phyloP scores from a whole-genome alignment of 2,797 vertebrate genomes.

The Sebastes iracundus region DNA sequence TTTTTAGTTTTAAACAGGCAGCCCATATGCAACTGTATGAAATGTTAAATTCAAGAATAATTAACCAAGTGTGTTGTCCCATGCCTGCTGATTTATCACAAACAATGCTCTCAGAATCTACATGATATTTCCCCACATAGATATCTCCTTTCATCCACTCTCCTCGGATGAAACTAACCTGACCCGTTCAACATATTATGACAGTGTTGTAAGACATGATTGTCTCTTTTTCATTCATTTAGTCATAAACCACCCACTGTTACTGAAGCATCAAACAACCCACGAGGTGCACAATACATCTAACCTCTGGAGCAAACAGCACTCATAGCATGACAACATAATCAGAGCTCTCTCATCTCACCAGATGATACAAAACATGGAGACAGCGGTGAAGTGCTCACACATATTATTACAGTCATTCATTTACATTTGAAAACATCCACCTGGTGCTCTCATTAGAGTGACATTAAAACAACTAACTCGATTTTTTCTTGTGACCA shows the following conservation, averaged over 20 bases:
- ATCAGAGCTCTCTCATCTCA: conserved; percentile 16
- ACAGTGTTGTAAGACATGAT: not conserved
- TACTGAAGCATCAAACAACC: not conserved
- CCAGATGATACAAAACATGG: not conserved
- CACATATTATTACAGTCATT: not conserved
- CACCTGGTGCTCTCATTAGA: not conserved
- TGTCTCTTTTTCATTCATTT: not conserved
- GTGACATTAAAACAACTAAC: not conserved
- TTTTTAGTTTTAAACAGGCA: not conserved
- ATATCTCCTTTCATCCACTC: not conserved
- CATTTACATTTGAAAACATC: conserved; percentile 2
- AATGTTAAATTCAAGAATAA: too few relatives aligned
- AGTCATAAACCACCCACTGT: not conserved
- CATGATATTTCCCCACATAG: not conserved
- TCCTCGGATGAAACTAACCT: not conserved
- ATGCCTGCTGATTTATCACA: not conserved
- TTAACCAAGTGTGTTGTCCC: not conserved
- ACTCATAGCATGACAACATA: conserved; percentile 7
- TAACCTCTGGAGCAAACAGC: not conserved
- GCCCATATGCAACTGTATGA: too few relatives aligned
- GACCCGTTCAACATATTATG: not conserved
- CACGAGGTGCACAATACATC: not conserved
- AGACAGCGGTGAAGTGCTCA: not conserved
- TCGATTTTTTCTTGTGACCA: not conserved
- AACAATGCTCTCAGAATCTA: not conserved